Evolutionary conservation across 1,140 invertebrate genomes (phyloP).

Genomic region (Lucilia cuprina): DNA sequence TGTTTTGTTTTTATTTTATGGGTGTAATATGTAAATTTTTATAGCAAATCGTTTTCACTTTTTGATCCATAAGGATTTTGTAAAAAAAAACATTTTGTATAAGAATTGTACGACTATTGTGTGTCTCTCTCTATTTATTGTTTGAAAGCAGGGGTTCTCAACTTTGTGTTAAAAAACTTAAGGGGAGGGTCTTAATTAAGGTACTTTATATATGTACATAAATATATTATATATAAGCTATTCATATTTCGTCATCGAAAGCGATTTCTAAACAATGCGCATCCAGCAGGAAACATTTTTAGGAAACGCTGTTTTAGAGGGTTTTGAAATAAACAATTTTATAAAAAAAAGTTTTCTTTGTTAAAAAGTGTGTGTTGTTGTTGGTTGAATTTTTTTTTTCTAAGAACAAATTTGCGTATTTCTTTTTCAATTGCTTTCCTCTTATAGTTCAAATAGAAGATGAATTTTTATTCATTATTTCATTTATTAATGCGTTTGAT

Average conservation of each 20-base stretch:
- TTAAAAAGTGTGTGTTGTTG: neutral
- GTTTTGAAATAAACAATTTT: neutral
- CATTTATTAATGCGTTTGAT: conserved; percentile 28
- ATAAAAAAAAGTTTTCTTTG: neutral
- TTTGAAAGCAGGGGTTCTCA: too few species aligned
- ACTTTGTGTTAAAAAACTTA: too few species aligned
- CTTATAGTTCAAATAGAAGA: conserved; percentile 5
- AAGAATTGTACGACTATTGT: neutral
- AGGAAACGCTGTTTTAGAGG: neutral
- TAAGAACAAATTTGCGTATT: neutral
- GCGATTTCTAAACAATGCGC: too few species aligned
- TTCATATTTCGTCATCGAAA: too few species aligned
- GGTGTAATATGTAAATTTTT: conserved; percentile 5
- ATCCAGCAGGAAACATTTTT: too few species aligned
- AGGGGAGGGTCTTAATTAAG: too few species aligned
- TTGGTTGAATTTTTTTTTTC: neutral
- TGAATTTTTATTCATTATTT: conserved; percentile 8
- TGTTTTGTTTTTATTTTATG: neutral
- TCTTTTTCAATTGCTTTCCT: neutral
- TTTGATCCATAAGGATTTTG: conserved; percentile 22
- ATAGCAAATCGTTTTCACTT: conserved; percentile 26
- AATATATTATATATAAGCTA: too few species aligned
- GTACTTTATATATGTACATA: too few species aligned
- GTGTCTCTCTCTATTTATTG: too few species aligned
- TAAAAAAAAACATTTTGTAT: neutral